These are phyloP conservation scores for Molanna angustata DNA, from an alignment of 2,888 invertebrate genomes.

Conservation along the genomic window DNA sequence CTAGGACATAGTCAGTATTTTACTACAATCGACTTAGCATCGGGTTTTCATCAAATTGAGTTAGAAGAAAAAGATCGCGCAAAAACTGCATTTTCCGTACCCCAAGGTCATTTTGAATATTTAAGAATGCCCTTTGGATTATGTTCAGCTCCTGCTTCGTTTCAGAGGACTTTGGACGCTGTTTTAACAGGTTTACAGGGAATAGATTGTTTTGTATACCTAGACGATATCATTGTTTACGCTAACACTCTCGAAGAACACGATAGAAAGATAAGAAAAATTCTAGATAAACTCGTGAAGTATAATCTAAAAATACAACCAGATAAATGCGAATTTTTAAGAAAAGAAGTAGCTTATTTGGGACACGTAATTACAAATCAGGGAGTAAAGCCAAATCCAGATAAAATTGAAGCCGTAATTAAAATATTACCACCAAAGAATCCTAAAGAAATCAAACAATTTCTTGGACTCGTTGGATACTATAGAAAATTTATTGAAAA, in stretches of 20 bases:
- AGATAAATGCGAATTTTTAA: constrained; percentile 26
- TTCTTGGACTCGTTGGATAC: constrained; percentile 16
- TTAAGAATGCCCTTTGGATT: constrained; percentile 4
- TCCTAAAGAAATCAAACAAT: constrained; percentile 32
- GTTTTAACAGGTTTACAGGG: constrained; percentile 6
- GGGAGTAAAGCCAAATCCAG: constrained; percentile 33
- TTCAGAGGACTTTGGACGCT: constrained; percentile 5
- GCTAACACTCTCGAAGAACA: constrained; percentile 1
- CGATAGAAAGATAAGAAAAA: too few relatives aligned
- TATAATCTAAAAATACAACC: too few relatives aligned
- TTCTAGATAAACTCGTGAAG: too few relatives aligned
- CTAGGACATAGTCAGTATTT: constrained; percentile 6
- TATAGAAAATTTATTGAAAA: constrained; percentile 4
- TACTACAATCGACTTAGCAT: constrained; percentile 1
- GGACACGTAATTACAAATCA: constrained; percentile 36
- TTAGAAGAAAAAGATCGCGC: neutral
- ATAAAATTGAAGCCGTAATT: constrained; percentile 29
- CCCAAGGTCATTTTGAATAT: neutral
- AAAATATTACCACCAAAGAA: constrained; percentile 30
- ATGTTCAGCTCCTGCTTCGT: neutral
- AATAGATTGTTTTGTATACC: constrained; percentile 1
- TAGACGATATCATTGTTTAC: constrained; percentile 7
- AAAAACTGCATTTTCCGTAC: constrained; percentile 5
- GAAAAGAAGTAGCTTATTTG: constrained; percentile 36
- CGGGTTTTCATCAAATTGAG: constrained; percentile 5